Evolutionary conservation across 2,797 vertebrate genomes (phyloP).

Genomic region (Acridotheres tristis): DNA sequence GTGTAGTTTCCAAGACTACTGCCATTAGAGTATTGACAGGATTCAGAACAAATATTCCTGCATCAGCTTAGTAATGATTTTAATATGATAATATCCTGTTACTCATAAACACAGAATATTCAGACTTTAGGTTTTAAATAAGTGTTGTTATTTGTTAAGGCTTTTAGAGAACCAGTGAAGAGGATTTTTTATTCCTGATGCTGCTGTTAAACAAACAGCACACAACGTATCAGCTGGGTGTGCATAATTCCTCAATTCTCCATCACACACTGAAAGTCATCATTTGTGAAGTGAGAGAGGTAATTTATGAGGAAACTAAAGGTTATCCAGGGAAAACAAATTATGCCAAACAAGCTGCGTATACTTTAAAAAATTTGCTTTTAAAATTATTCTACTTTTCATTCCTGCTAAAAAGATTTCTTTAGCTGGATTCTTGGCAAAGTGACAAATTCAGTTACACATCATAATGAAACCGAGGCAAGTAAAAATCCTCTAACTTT

Average conservation of each 20-base stretch:
- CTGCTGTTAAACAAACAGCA: conserved; percentile 60
- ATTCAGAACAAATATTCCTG: conserved; percentile 68
- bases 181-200: conserved; percentile 57
- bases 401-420: background rate
- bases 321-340: conserved; percentile 9
- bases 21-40: conserved; percentile 74
- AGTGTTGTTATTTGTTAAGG: conserved; percentile 58
- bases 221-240: conserved; percentile 47
- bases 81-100: conserved; percentile 69
- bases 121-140: conserved; percentile 59
- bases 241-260: conserved; percentile 19
- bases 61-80: conserved; percentile 69
- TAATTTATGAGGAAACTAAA: conserved; percentile 59
- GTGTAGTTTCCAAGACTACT: conserved; percentile 76
- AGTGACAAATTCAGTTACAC: background rate
- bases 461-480: background rate
- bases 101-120: conserved; percentile 63
- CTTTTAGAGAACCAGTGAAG: conserved; percentile 46
- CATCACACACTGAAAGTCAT: conserved; percentile 7
- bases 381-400: background rate
- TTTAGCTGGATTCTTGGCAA: background rate
- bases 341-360: background rate
- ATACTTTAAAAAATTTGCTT: background rate
- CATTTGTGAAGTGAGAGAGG: conserved; percentile 29
- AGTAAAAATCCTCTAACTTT: background rate